Evolutionary conservation across 1,140 invertebrate species (phyloP), one percentile per base, ranked within the genome.

Genomic region (Ganaspis sp.): DNA sequence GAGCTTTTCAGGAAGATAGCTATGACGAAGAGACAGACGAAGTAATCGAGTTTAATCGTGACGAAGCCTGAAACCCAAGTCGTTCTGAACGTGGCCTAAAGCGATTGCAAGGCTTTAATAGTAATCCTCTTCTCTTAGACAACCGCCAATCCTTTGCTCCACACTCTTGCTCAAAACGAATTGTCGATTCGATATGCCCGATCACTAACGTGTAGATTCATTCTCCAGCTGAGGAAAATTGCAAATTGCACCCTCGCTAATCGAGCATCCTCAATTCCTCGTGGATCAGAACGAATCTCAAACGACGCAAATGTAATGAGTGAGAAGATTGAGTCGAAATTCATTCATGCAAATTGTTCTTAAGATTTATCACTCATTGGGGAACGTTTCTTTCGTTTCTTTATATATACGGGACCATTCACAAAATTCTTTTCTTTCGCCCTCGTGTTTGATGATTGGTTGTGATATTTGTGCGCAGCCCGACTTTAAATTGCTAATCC

Each of bases 181-280:
- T 58, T 58, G 53, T 58, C 53, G 21, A 58, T 58, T 58, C 53
- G 53, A 26, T 58, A 58, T 15, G 21, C 19, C 53, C 53, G 19
- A 58, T 58, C 53, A 58, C 53, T 26, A 23, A 58, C 19, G 19
- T 4, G 53, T 58, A 49, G 42, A 49, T 49, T 15, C 42, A 49
- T 49, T 49, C 42, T 49, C 9, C 21, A 26, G 9, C 4, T 19
- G 53, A 9, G 23, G 53, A 58, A 58, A 58, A 58, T 58, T 58
- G 53, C 53, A 58, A 58, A 58, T 58, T 58, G 53, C 53, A 58
- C 23, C 53, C 53, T 58, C 53, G 21, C 53, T 58, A 58, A 58
- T 58, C 53, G 53, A 58, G 9, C 53, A 23, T 58, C 19, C 53
- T 58, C 53, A 12, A 58, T 26, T 58, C 19, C 53, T 26, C 19